phyloP scores from a whole-genome alignment of 2,888 invertebrate species.

The Nemoura dubitans region DNA sequence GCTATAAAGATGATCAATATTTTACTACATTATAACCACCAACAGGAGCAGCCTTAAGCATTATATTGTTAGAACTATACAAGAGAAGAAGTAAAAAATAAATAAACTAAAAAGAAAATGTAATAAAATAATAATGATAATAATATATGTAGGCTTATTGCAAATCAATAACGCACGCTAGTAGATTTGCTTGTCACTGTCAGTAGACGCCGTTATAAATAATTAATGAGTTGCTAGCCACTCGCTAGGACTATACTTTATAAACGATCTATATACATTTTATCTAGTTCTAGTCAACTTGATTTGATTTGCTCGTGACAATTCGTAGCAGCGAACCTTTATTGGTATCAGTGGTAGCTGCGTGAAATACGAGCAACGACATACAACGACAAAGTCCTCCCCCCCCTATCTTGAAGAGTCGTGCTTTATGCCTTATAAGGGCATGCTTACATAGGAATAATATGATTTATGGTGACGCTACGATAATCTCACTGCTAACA shows the following conservation, averaged over 20 bases:
- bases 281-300: neutral
- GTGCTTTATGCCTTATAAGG: neutral
- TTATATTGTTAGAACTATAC: too few species aligned
- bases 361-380: too few species aligned
- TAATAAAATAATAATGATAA: neutral
- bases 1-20: too few species aligned
- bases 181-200: constrained; percentile 12
- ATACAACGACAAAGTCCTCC: neutral
- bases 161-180: neutral
- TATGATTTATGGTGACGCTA: neutral
- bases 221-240: neutral
- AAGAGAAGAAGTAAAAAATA: too few species aligned
- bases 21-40: too few species aligned
- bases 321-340: neutral
- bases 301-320: neutral
- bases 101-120: too few species aligned
- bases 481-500: neutral
- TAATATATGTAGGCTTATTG: neutral
- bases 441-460: neutral
- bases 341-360: too few species aligned
- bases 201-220: neutral
- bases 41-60: too few species aligned
- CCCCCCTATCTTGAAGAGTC: neutral
- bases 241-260: neutral
- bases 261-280: neutral